Conservation (phyloP, 1,140 invertebrate genomes). For the Ladona fulva region DNA sequence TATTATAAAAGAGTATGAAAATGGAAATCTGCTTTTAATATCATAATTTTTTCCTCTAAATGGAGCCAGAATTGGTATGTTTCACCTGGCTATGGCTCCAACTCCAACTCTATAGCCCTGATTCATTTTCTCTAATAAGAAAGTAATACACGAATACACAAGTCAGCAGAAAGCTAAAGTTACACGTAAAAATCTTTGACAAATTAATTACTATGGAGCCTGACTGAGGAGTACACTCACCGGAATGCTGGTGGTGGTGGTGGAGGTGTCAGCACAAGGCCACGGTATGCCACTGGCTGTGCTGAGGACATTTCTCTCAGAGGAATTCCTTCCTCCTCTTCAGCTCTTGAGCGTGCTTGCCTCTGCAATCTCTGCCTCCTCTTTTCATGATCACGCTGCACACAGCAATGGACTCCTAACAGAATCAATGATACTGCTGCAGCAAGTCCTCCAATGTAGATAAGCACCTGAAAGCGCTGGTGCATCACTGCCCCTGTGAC, state of each 20-base stretch:
- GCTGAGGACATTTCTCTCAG: background rate
- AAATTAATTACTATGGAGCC: too few relatives aligned
- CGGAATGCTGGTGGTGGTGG: background rate
- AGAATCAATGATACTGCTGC: background rate
- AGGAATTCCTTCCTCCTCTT: background rate
- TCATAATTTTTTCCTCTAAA: too few relatives aligned
- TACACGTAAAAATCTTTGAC: too few relatives aligned
- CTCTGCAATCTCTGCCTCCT: background rate
- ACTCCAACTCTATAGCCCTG: too few relatives aligned
- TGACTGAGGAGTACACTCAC: background rate
- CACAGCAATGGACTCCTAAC: background rate
- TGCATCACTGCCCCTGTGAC: background rate
- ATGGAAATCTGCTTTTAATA: too few relatives aligned
- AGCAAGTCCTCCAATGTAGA: background rate
- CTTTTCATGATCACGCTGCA: background rate
- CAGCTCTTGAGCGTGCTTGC: background rate
- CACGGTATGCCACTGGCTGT: background rate
- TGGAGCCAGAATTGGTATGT: too few relatives aligned
- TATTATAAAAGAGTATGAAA: too few relatives aligned
- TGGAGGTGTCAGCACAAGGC: background rate
- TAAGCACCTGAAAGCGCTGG: background rate
- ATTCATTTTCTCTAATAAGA: too few relatives aligned
- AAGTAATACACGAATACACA: too few relatives aligned
- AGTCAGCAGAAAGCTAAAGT: too few relatives aligned
- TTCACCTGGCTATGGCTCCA: too few relatives aligned